phyloP scores from a whole-genome alignment of 2,888 invertebrate species.

The Ectemnius cavifrons region DNA sequence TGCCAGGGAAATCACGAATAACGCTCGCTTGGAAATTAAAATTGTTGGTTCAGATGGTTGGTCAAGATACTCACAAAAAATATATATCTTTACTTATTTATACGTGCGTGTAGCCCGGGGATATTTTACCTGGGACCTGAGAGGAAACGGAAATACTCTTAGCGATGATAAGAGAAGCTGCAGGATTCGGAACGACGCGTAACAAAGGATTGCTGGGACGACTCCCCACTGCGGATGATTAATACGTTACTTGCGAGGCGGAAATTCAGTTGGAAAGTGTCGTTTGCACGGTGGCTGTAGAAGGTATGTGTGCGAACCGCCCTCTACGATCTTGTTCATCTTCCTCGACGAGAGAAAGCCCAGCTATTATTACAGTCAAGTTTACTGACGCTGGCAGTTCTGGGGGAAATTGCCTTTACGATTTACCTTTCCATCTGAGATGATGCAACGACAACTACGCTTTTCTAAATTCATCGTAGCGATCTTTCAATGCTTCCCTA shows the following conservation, averaged over 20 bases:
- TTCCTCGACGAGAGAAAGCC: slow-evolving; percentile 19
- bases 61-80: too few relatives aligned
- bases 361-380: slow-evolving; percentile 27
- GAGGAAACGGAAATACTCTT: slow-evolving; percentile 3
- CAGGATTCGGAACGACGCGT: slow-evolving; percentile 5
- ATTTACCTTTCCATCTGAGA: slow-evolving; percentile 7
- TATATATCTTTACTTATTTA: too few relatives aligned
- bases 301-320: slow-evolving; percentile 23
- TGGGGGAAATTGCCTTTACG: slow-evolving; percentile 14
- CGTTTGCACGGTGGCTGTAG: slow-evolving; percentile 42
- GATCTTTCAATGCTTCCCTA: too few relatives aligned
- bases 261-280: slow-evolving; percentile 59
- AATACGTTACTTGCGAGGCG: slow-evolving; percentile 59
- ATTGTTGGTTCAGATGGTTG: too few relatives aligned
- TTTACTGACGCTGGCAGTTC: background rate
- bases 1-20: background rate
- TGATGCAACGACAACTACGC: too few relatives aligned
- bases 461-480: too few relatives aligned
- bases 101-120: too few relatives aligned
- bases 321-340: slow-evolving; percentile 33
- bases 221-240: slow-evolving; percentile 49
- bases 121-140: too few relatives aligned
- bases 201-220: slow-evolving; percentile 29
- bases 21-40: too few relatives aligned
- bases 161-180: slow-evolving; percentile 23